A percentile compares a stretch with the other conserved stretches of the same genome.
These are phyloP conservation scores for Polymixis lichenea DNA, from an alignment of 2,888 invertebrate genomes.

Conservation along the genomic window DNA sequence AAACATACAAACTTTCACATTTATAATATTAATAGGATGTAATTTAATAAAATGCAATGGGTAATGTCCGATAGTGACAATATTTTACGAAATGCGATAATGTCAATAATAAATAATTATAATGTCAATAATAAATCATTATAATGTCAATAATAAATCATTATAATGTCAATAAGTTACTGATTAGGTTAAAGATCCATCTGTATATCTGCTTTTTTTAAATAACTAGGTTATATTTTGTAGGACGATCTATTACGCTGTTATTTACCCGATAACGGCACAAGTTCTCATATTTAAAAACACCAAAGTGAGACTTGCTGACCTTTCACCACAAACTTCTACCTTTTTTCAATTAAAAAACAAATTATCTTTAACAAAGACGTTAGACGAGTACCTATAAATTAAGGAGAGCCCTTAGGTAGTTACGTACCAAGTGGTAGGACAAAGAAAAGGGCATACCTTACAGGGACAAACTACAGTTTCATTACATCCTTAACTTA, in stretches of 20 bases:
- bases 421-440: constrained; percentile 37
- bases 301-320: neutral
- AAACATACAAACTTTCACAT: no score
- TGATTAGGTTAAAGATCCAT: no score
- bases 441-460: constrained; percentile 58
- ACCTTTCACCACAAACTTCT: neutral
- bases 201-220: no score
- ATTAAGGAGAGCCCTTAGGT: constrained; percentile 52
- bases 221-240: neutral
- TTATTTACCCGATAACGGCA: neutral
- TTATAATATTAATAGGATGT: no score
- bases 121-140: no score
- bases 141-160: no score
- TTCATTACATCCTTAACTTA: constrained; percentile 60
- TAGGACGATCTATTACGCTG: no score
- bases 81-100: no score
- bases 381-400: constrained; percentile 15
- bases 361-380: constrained; percentile 9
- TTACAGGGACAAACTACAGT: constrained; percentile 52
- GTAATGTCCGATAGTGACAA: no score
- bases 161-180: no score
- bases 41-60: no score
- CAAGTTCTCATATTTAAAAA: neutral
- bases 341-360: neutral
- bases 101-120: no score